Evolutionary conservation across 1,140 invertebrate species (phyloP), one percentile per base, ranked within the genome.

Genomic region (Penaeus japonicus): DNA sequence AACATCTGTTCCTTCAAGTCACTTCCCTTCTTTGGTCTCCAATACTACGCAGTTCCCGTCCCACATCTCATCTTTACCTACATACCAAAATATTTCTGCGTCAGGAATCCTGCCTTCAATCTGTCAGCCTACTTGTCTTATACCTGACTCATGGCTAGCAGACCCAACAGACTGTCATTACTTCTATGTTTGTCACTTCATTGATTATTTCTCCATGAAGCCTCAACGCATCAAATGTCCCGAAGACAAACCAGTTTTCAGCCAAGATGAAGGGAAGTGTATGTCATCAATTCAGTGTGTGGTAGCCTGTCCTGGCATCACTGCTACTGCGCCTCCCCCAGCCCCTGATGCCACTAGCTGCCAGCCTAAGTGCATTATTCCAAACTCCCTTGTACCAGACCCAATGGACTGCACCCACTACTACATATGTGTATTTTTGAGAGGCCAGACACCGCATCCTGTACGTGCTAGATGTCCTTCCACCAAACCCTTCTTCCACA

Each of bases 161-260:
- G 85, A 87, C 54, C 79, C 85, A 32, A 35, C 78, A 24, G 85
- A 87, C 47, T 87, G 85, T 32, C 85, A 73, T 35, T 82, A 75
- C 77, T 87, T 87, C 55, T 87, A 87, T 62, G 85, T 87, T 15
- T 87, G 85, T 30, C 62, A 87, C 62, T 87, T 87, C 57, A 32
- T 87, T 3, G 82, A 79, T 53, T 59, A 81, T 75, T 53, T 59
- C n/a, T 73, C 82, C 53, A 20, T 79, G 35, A 73, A 55, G 35
- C 85, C 85, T 82, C 57, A 53, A 32, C 78, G 85, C 35, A 87
- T 87, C 12, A 73, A n/a, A 20, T 87, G 85, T 18, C 85, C 85
- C 22, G 2, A 18, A 22, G 17, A 73, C 32, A 78, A 62, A 7
- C 85, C 85, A 22, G 65, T 87, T 18, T 87, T 87, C 65, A 81